Conservation (phyloP, 2,797 vertebrate species). For the Gephyroberyx darwinii region DNA sequence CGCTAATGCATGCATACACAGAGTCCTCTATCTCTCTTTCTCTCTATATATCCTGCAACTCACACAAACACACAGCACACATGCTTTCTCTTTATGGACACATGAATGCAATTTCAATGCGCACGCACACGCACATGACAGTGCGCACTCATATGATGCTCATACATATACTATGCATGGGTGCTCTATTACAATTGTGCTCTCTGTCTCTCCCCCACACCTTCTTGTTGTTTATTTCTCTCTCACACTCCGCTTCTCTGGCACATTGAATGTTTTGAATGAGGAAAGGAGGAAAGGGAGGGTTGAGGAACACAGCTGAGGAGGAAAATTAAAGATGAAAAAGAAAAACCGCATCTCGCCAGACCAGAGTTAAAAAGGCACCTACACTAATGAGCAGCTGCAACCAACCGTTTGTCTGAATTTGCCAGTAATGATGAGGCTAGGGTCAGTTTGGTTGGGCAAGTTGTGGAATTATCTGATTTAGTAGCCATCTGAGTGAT, state of each 20-base stretch:
- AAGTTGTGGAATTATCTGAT: background rate
- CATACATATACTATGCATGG: slow-evolving; percentile 16
- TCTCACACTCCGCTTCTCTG: background rate
- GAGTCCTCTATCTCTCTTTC: slow-evolving; percentile 1
- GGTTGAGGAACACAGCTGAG: slow-evolving; percentile 12
- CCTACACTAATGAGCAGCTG: slow-evolving; percentile 34
- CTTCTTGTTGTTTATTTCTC: background rate
- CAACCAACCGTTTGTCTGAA: slow-evolving; percentile 16
- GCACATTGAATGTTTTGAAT: background rate
- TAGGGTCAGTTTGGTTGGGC: slow-evolving; percentile 9
- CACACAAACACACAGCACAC: background rate
- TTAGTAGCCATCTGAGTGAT: slow-evolving; percentile 14
- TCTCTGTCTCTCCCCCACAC: background rate
- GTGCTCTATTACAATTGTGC: background rate
- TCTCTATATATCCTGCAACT: background rate
- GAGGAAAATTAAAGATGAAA: slow-evolving; percentile 25
- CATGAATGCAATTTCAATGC: background rate
- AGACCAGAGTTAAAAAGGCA: slow-evolving; percentile 15
- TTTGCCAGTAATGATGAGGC: slow-evolving; percentile 31
- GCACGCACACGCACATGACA: background rate
- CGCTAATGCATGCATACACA: background rate
- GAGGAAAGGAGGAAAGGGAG: slow-evolving; percentile 1
- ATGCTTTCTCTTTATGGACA: slow-evolving; percentile 4
- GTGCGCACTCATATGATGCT: background rate
- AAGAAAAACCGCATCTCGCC: background rate